A percentile compares a stretch with the other conserved stretches of the same genome.
Conservation (phyloP, 2,113 vertebrate species). For the Corvus moneduloides region DNA sequence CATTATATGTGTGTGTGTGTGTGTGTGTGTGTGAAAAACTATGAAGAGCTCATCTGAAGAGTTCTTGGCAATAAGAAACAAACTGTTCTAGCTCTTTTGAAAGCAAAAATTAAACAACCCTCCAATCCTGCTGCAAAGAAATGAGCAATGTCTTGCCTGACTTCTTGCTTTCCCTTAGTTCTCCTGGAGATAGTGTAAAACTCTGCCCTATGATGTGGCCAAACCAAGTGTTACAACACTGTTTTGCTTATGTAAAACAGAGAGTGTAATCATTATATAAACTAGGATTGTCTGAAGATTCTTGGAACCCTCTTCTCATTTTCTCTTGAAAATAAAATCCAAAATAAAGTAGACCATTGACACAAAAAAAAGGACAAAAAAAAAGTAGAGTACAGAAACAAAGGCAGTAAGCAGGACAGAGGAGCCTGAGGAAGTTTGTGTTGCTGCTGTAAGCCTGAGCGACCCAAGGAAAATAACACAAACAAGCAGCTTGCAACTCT, state of each 20-base stretch:
- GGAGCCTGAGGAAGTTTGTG: neutral
- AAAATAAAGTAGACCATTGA: neutral
- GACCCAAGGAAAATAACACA: neutral
- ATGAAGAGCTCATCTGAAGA: slow-evolving; percentile 19
- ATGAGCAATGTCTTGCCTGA: neutral
- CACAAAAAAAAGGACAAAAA: neutral
- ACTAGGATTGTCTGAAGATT: neutral
- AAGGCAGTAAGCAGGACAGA: neutral
- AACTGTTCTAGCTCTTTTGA: neutral
- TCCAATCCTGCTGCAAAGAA: neutral
- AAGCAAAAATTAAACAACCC: neutral
- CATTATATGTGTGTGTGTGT: neutral
- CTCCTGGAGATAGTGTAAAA: neutral
- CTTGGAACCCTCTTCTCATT: neutral
- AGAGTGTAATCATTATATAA: neutral
- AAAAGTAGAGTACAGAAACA: neutral
- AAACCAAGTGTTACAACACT: neutral
- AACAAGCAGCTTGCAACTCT: neutral
- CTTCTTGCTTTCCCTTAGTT: slow-evolving; percentile 5
- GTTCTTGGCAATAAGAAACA: neutral
- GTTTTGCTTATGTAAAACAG: neutral
- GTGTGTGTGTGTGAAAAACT: neutral
- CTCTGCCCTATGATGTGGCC: neutral
- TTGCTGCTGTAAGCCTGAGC: neutral
- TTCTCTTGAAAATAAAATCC: neutral